These are phyloP conservation scores for Mohoua ochrocephala DNA, from an alignment of 2,113 vertebrate species.

Conservation along the genomic window DNA sequence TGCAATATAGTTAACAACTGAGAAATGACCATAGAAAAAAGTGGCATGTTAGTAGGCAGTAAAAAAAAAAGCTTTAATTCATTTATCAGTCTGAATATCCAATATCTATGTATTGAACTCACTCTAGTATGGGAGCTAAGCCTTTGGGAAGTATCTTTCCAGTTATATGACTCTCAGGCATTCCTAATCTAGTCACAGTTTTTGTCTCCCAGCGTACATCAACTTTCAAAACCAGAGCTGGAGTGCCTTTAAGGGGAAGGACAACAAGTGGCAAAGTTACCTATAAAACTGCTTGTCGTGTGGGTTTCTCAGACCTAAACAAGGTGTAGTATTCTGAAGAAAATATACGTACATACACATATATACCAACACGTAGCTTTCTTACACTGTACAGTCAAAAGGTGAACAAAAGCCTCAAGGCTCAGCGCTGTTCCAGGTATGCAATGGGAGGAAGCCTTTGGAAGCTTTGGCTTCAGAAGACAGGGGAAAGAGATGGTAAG, in stretches of 20 bases:
- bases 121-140: neutral
- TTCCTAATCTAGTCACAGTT: neutral
- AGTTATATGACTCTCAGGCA: neutral
- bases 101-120: neutral
- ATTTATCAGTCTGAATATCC: neutral
- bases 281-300: neutral
- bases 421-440: neutral
- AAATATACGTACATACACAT: neutral
- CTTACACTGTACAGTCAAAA: neutral
- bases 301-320: neutral
- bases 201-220: neutral
- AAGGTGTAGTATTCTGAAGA: neutral
- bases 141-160: neutral
- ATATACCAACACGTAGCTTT: neutral
- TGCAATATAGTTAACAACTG: neutral
- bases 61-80: neutral
- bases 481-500: neutral
- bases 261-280: neutral
- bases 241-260: neutral
- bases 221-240: neutral
- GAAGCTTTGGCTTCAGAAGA: neutral
- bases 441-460: fast-evolving
- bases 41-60: neutral
- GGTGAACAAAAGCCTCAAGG: neutral
- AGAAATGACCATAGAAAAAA: neutral